Evolutionary conservation across 2,113 vertebrate species (phyloP).

Genomic region (Heloderma charlesbogerti): DNA sequence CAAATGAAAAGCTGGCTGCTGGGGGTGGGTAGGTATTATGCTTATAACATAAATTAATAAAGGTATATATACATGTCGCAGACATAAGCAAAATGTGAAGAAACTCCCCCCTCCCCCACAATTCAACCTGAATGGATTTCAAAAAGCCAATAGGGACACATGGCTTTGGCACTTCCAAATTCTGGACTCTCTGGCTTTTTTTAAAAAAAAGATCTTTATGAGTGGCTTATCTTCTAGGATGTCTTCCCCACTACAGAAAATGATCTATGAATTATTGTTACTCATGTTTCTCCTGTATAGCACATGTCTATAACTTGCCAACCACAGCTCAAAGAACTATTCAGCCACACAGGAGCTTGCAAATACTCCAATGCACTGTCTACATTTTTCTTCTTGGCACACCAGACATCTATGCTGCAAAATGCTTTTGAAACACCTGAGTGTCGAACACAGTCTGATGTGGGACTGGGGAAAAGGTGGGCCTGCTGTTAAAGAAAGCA

Average conservation of each 20-base stretch:
- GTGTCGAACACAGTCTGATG: background rate
- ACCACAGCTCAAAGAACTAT: background rate
- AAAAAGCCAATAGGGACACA: slow-evolving; percentile 43
- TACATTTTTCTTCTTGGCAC: background rate
- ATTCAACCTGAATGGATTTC: slow-evolving; percentile 46
- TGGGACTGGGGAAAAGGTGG: too few relatives aligned
- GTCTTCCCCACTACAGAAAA: slow-evolving; percentile 21
- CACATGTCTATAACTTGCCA: slow-evolving; percentile 41
- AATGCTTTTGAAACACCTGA: background rate
- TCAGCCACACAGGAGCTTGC: background rate
- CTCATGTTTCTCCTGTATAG: slow-evolving; percentile 54
- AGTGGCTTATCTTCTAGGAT: slow-evolving; percentile 4
- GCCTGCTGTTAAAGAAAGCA: background rate
- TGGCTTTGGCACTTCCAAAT: slow-evolving; percentile 52
- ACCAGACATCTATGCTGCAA: background rate
- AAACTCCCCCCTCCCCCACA: slow-evolving; percentile 53
- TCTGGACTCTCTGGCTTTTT: slow-evolving; percentile 41
- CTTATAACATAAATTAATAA: slow-evolving; percentile 61
- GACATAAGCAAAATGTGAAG: slow-evolving; percentile 61
- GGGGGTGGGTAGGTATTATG: slow-evolving; percentile 52
- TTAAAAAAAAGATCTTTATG: slow-evolving; percentile 19
- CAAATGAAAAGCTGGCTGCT: slow-evolving; percentile 56
- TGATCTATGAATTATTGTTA: slow-evolving; percentile 52
- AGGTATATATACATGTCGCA: slow-evolving; percentile 23
- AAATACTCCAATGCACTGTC: background rate